A percentile compares a stretch with the other conserved stretches of the same genome.
These are phyloP conservation scores for Petrocephalus microphthalmus DNA, from an alignment of 2,113 vertebrate species.

Conservation along the genomic window DNA sequence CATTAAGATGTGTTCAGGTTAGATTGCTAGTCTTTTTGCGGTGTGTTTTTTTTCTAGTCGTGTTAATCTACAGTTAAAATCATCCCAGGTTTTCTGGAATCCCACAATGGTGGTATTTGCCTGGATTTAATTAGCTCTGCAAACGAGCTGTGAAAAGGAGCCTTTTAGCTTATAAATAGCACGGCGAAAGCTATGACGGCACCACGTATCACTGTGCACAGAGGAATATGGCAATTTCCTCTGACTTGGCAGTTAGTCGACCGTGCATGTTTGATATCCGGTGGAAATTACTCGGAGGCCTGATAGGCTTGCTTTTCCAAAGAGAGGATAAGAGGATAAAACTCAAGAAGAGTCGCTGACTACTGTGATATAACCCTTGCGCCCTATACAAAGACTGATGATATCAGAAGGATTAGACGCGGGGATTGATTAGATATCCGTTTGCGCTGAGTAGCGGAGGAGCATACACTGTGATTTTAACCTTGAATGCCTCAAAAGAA, in stretches of 20 bases:
- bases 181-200: background rate
- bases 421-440: background rate
- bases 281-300: background rate
- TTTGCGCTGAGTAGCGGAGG: background rate
- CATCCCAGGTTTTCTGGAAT: slow-evolving; percentile 4
- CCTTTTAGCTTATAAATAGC: slow-evolving; percentile 9
- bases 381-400: background rate
- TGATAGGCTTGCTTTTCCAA: background rate
- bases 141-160: background rate
- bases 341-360: background rate
- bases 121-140: slow-evolving; percentile 17
- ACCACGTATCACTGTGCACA: background rate
- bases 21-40: background rate
- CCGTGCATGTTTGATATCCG: background rate
- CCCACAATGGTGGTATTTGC: background rate
- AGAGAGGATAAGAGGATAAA: background rate
- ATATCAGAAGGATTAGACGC: background rate
- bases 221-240: slow-evolving; percentile 12
- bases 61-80: slow-evolving; percentile 1
- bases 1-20: background rate
- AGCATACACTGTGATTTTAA: background rate
- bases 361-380: background rate
- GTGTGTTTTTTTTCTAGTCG: background rate
- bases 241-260: slow-evolving; percentile 8
- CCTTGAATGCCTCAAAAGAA: background rate